phyloP scores from a whole-genome alignment of 2,113 vertebrate species.

The Hydrolagus affinis region DNA sequence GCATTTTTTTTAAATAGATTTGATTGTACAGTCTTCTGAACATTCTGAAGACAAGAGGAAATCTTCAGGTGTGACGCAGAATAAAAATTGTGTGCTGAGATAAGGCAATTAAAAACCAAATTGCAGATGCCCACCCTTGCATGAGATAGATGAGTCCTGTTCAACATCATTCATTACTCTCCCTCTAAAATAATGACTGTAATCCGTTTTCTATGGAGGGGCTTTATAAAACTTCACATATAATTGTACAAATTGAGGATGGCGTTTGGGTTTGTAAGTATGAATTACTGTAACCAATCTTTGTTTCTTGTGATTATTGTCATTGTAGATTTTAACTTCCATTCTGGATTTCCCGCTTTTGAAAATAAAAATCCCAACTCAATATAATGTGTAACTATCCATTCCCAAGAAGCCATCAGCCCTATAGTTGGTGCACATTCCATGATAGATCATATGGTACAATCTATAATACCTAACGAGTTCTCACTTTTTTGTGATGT shows the following conservation, averaged over 20 bases:
- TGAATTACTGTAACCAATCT: conserved; percentile 10
- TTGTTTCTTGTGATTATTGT: conserved; percentile 8
- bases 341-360: background rate
- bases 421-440: too few species aligned
- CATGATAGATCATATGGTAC: too few species aligned
- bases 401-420: too few species aligned
- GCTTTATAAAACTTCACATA: conserved; percentile 7
- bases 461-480: background rate
- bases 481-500: background rate
- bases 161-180: background rate
- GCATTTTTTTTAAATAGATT: background rate
- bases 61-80: background rate
- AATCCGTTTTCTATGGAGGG: background rate
- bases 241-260: conserved; percentile 24
- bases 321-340: conserved; percentile 15
- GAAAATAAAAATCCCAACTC: too few species aligned
- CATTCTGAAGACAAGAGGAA: background rate
- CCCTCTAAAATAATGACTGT: background rate
- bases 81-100: background rate
- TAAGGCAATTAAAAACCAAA: background rate
- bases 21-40: background rate
- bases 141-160: background rate
- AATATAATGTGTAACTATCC: too few species aligned
- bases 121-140: background rate
- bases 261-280: background rate